phyloP scores from a whole-genome alignment of 2,797 vertebrate species.

The Amblyopsis hoosieri region DNA sequence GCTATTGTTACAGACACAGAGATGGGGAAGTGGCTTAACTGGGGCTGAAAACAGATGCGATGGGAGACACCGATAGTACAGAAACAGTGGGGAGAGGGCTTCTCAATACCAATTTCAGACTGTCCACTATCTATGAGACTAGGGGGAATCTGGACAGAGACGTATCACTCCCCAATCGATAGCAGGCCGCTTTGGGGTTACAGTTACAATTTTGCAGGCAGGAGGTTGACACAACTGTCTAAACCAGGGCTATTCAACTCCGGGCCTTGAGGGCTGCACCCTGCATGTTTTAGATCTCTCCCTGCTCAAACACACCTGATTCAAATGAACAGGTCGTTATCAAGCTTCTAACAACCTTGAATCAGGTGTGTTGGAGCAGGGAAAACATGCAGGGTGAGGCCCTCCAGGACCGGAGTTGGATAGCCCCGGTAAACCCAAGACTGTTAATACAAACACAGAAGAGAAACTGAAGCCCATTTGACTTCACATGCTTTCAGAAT shows the following conservation, averaged over 20 bases:
- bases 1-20: conserved; percentile 6
- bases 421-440: neutral
- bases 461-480: neutral
- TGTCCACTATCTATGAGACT: conserved; percentile 8
- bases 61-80: conserved; percentile 18
- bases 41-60: conserved; percentile 13
- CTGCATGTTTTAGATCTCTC: too few species aligned
- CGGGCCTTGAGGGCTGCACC: too few species aligned
- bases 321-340: too few species aligned
- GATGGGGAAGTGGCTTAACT: neutral
- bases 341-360: too few species aligned
- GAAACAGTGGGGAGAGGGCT: conserved; percentile 1
- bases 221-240: conserved; percentile 1
- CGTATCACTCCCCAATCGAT: conserved; percentile 20
- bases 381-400: too few species aligned
- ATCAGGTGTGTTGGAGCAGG: too few species aligned
- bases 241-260: neutral
- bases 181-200: conserved; percentile 8
- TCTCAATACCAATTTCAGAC: conserved; percentile 11
- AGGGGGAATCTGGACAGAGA: conserved; percentile 6
- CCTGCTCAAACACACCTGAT: too few species aligned
- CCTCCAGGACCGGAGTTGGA: too few species aligned
- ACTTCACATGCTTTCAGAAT: too few species aligned
- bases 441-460: neutral
- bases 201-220: conserved; percentile 9